Conservation (phyloP, 1,140 invertebrate genomes). For the Streblospio benedicti region DNA sequence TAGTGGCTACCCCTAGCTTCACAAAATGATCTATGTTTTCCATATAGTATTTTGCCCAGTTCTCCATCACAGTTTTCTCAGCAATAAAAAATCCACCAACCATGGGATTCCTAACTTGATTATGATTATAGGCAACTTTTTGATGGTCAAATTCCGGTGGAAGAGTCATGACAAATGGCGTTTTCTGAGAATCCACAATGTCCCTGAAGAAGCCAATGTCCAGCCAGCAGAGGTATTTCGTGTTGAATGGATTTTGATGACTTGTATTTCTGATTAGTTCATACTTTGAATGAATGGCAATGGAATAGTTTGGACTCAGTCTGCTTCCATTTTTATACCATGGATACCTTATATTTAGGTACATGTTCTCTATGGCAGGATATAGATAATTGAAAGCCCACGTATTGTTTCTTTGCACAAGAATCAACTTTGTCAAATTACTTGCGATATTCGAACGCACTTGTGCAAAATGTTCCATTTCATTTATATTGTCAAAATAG, state of each 20-base stretch:
- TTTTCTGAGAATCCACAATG: not conserved
- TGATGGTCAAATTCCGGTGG: not conserved
- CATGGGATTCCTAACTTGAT: not conserved
- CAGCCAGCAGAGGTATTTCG: conserved; percentile 26
- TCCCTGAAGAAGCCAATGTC: conserved; percentile 31
- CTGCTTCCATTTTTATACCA: conserved; percentile 24
- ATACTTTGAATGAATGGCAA: conserved; percentile 26
- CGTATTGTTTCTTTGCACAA: conserved; percentile 14
- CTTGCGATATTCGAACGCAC: conserved; percentile 7
- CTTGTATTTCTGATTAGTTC: conserved; percentile 18
- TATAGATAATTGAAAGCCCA: conserved; percentile 25
- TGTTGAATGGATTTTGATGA: conserved; percentile 15
- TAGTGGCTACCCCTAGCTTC: conserved; percentile 21
- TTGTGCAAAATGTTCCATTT: conserved; percentile 12
- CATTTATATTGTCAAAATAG: conserved; percentile 23
- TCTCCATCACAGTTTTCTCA: not conserved
- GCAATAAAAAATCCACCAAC: not conserved
- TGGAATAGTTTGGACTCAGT: conserved; percentile 25
- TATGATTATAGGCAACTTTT: not conserved
- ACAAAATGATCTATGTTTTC: conserved; percentile 1
- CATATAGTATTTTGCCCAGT: conserved; percentile 24
- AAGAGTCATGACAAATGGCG: not conserved
- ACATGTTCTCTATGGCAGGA: conserved; percentile 23
- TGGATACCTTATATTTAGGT: no score
- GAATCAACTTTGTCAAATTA: conserved; percentile 18